Conservation (phyloP, 2,888 invertebrate genomes). For the Strigamia maritima region DNA sequence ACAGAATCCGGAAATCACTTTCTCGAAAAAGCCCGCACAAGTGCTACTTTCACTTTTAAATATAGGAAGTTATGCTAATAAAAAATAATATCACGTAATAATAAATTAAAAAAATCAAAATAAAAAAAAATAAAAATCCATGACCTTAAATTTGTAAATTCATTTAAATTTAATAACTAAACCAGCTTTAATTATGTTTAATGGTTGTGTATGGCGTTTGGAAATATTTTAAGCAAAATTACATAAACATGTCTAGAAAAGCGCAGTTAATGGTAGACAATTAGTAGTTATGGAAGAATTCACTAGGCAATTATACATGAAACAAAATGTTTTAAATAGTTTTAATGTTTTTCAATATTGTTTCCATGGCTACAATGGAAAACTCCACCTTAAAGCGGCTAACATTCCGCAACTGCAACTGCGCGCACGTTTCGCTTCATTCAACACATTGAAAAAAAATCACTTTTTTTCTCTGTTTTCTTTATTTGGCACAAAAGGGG, state of each 20-base stretch:
- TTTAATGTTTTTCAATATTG: not conserved
- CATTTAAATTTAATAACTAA: too few relatives aligned
- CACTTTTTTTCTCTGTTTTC: not conserved
- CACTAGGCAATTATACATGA: not conserved
- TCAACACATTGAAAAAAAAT: not conserved
- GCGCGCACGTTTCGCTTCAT: not conserved
- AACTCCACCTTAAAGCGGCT: not conserved
- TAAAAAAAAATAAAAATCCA: not conserved
- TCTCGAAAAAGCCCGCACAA: not conserved
- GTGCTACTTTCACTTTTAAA: conserved; percentile 4
- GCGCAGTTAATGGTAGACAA: not conserved
- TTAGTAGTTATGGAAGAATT: not conserved
- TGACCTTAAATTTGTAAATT: not conserved
- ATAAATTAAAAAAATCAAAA: not conserved
- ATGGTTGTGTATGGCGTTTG: too few relatives aligned
- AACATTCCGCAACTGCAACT: not conserved
- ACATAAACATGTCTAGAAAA: not conserved
- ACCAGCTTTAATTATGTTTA: not conserved
- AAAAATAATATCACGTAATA: not conserved
- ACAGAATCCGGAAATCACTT: conserved; percentile 19
- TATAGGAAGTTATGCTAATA: not conserved
- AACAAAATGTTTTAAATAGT: not conserved
- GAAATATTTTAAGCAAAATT: too few relatives aligned
- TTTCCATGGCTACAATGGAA: not conserved
- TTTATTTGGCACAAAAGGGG: conserved; percentile 13